Base-by-base conservation (phyloP, 1,140 invertebrate genomes). In the Rhopalosiphum maidis region DNA sequence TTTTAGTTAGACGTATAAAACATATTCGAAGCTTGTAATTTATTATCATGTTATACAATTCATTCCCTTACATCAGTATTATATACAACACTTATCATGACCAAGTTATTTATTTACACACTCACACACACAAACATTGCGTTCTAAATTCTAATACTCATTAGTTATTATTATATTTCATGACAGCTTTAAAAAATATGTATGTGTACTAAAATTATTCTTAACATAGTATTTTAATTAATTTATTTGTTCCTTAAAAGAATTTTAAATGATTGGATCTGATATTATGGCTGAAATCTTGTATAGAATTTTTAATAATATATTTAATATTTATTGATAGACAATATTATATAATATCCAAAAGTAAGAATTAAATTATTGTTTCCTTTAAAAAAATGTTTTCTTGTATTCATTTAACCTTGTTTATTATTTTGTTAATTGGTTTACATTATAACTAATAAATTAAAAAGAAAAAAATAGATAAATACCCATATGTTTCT, bases 1-100 rank as follows among this genome's bases (percentile, higher is more conserved):
- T 98, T 90, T 95, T 98, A 94, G 96, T 97, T 93, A 96, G 96
- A 94, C 96, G 96, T 95, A 96, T 96, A 93, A 95, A 96, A 93
- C 96, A 96, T 88, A 96, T 96, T 94, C 95, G 96, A 94, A 96
- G 95, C 94, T 95, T 96, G 94, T 96, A 96, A 96, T 93, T 35
- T 35, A 7, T 18, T 77, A n/a, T 21, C 55, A 37, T 35, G n/a
- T 51, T 51, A 46, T 35, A 9, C 30, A 92, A 48, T 37, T 54
- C 4, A 46, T n/a, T 92, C 4, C n/a, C 23, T 8, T 54, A 93
- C 0, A 51, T 86, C 91, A 93, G 91, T 93, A 93, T 93, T 93
- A 93, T 46, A 90, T 25, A 37, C 37, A 60, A 18, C 83, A 86
- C 85, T 46, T 18, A 7, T 60, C 89, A 90, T 90, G 55, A 43